Conservation (phyloP, 2,888 invertebrate species). For the Volucella bombylans region DNA sequence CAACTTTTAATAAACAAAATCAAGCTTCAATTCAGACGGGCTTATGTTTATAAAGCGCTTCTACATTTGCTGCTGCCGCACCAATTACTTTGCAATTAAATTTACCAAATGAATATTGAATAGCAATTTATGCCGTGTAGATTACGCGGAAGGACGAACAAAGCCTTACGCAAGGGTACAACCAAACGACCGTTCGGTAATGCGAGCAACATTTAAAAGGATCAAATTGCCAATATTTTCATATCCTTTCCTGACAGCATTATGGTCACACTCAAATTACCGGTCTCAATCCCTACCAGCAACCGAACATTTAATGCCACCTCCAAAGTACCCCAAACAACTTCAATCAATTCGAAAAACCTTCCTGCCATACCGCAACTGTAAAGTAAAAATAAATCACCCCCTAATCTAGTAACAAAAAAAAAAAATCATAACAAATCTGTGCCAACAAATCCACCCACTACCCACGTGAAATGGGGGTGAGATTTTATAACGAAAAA, state of each 20-base stretch:
- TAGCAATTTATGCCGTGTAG: conserved; percentile 27
- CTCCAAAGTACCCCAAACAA: neutral
- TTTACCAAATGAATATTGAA: conserved; percentile 52
- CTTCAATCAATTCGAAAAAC: neutral
- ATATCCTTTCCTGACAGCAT: conserved; percentile 18
- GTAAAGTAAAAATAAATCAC: no score
- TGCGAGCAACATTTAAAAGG: conserved; percentile 40
- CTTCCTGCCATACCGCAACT: no score
- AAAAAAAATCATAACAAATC: no score
- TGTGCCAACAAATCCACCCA: no score
- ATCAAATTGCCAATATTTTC: conserved; percentile 56
- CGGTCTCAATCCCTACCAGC: no score
- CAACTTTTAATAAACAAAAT: conserved; percentile 32
- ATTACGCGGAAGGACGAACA: neutral
- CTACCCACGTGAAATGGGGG: no score
- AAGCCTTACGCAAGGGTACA: neutral
- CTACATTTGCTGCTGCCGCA: conserved; percentile 11
- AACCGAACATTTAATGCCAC: neutral
- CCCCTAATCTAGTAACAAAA: no score
- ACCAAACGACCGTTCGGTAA: conserved; percentile 35
- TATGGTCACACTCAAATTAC: conserved; percentile 5
- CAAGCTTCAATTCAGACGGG: neutral
- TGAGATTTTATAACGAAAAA: no score
- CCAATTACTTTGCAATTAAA: conserved; percentile 46
- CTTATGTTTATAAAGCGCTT: conserved; percentile 4